Conservation (phyloP, 1,140 invertebrate species). For the Drosophila rhopaloa region DNA sequence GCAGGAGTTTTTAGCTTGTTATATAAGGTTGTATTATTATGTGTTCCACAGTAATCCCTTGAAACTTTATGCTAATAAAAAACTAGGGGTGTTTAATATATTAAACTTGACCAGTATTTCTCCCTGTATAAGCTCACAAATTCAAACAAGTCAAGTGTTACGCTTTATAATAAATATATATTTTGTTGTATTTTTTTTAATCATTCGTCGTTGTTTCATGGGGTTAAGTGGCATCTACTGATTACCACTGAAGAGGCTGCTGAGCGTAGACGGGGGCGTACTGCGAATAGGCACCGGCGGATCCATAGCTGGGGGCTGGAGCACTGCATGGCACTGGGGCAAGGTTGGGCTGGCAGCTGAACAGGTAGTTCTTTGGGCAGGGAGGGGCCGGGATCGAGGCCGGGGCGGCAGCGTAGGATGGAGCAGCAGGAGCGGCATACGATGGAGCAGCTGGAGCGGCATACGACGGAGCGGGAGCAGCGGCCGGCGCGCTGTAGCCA, state of each 20-base stretch:
- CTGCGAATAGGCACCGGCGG: slow-evolving; percentile 69
- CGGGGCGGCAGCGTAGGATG: slow-evolving; percentile 41
- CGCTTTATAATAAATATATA: too few species aligned
- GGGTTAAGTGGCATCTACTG: too few species aligned
- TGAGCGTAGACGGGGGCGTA: slow-evolving; percentile 69
- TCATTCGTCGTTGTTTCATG: too few species aligned
- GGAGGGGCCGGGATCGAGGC: slow-evolving; percentile 66
- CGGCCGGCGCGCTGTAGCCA: slow-evolving; percentile 52
- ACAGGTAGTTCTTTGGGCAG: slow-evolving; percentile 75
- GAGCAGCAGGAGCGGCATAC: slow-evolving; percentile 35
- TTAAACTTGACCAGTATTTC: too few species aligned
- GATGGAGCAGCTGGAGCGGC: slow-evolving; percentile 42
- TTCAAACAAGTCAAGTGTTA: neutral
- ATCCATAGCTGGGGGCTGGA: slow-evolving; percentile 67
- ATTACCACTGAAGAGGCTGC: too few species aligned
- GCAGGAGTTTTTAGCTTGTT: too few species aligned
- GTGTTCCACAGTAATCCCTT: too few species aligned
- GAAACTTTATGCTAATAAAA: too few species aligned
- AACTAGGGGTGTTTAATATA: too few species aligned
- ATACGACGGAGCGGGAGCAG: slow-evolving; percentile 48
- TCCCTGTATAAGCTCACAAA: neutral
- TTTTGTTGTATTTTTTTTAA: too few species aligned
- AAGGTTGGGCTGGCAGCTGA: slow-evolving; percentile 76
- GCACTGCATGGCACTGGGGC: slow-evolving; percentile 75
- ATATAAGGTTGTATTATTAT: too few species aligned